Percentiles rank a stretch among this genome's conserved stretches.
Evolutionary conservation across 2,113 vertebrate genomes (phyloP).

Genomic region (Petroica traversi): DNA sequence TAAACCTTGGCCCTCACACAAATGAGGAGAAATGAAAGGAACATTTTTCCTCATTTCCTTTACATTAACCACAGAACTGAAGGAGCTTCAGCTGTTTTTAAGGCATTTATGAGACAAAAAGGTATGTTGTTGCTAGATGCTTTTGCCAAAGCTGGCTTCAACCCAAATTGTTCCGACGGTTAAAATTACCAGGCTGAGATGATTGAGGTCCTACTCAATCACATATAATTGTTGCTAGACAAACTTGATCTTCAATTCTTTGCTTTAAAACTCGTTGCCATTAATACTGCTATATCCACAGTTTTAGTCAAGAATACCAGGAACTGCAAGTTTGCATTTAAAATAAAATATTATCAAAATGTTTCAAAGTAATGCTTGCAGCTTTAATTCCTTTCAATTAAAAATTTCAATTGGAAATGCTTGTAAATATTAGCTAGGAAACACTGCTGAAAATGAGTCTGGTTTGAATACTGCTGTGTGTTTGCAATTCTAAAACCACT

Average conservation of each 20-base stretch:
- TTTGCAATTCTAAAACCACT: neutral
- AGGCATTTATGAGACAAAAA: neutral
- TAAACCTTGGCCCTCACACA: neutral
- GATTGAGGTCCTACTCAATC: neutral
- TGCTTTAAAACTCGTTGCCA: neutral
- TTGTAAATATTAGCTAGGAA: neutral
- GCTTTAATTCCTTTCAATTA: neutral
- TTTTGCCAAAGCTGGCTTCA: neutral
- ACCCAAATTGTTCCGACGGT: neutral
- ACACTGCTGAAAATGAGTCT: neutral
- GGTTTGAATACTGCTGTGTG: neutral
- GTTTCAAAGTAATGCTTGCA: neutral
- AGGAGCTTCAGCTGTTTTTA: neutral
- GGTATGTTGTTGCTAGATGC: fast-evolving
- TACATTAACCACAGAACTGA: neutral
- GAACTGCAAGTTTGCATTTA: neutral
- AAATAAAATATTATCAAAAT: neutral
- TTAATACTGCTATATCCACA: neutral
- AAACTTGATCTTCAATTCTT: neutral
- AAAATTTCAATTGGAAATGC: neutral
- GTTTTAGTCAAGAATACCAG: neutral
- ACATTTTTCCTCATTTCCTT: neutral
- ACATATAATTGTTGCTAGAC: neutral
- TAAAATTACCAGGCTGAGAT: neutral
- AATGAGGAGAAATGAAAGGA: neutral